Conservation (phyloP, 1,140 invertebrate species). For the Drosophila orena region DNA sequence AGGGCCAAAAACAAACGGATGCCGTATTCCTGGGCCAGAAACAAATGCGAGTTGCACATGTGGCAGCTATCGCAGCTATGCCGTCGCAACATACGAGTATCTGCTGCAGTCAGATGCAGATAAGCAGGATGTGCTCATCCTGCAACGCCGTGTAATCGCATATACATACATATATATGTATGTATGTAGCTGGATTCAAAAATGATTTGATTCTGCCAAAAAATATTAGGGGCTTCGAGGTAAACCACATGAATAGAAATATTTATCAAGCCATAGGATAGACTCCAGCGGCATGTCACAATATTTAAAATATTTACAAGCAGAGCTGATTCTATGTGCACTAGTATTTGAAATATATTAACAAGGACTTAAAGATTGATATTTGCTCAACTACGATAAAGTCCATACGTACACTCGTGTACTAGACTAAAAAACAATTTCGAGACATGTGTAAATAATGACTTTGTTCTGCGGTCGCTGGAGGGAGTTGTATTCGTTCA, state of each 20-base stretch:
- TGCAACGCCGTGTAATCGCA: slow-evolving; percentile 1
- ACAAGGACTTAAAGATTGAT: neutral
- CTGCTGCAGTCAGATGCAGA: slow-evolving; percentile 27
- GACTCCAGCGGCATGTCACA: too few species aligned
- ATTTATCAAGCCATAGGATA: too few species aligned
- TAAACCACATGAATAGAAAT: too few species aligned
- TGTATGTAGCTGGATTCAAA: neutral
- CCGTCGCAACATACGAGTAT: too few species aligned
- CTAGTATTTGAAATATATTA: neutral
- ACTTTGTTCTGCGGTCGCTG: slow-evolving; percentile 29
- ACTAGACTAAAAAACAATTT: slow-evolving; percentile 16
- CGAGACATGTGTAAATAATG: slow-evolving; percentile 68
- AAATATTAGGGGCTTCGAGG: too few species aligned
- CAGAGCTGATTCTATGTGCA: too few species aligned
- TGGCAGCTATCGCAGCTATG: slow-evolving; percentile 15
- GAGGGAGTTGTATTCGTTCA: slow-evolving; percentile 45
- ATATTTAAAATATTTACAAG: too few species aligned
- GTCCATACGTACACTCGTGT: slow-evolving; percentile 10
- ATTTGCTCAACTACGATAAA: slow-evolving; percentile 16
- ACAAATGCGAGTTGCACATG: slow-evolving; percentile 52
- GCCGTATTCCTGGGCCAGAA: slow-evolving; percentile 19
- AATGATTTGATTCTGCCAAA: neutral
- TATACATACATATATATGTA: too few species aligned
- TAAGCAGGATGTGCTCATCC: slow-evolving; percentile 22
- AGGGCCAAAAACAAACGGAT: slow-evolving; percentile 23